Evolutionary conservation across 2,888 invertebrate genomes (phyloP), one percentile per base, ranked within the genome.

Genomic region (Synergus itoensis): DNA sequence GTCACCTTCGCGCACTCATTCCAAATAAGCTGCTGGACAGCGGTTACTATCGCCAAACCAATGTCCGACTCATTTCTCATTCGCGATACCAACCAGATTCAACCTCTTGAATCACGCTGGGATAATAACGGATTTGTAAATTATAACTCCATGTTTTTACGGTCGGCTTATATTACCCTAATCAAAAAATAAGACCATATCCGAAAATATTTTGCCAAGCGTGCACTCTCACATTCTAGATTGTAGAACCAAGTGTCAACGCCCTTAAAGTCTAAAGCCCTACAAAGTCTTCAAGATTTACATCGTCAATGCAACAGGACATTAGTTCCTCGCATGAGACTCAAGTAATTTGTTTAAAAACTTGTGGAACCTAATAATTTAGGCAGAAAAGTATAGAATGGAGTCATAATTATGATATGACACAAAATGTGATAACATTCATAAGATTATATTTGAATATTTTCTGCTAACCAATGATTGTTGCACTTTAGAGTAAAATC

Each of bases 1-100:
- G 85, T 86, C 85, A 84, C 81, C 82, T 84, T 83, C 76, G 77
- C 77, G 64, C 43, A 57, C 77, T 79, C 77, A 82, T 69, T 62
- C 14, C 62, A 14, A 62, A n/a, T n/a, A n/a, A 62, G 28, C 62
- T 62, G 28, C 28, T 62, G 62, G 21, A 62, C 62, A 62, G 62
- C 62, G 21, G 14, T 28, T 14, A 62, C 62, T 62, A 62, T 62
- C 62, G 28, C 14, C 21, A 1, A 11, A 62, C 62, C 28, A 62
- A 62, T 28, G 62, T 57, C 40, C 12, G 73, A 73, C 36, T 36
- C 53, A 73, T 73, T 73, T 73, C 53, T 73, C 73, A 53, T 40
- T 73, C 40, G 36, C 40, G 40, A 36, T 73, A 62, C 62, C 12
- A 62, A 62, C 21, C 62, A 28, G 28, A 11, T 57, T 57, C 57